These are phyloP conservation scores for Eufriesea mexicana DNA, from an alignment of 1,140 invertebrate genomes.

Conservation along the genomic window DNA sequence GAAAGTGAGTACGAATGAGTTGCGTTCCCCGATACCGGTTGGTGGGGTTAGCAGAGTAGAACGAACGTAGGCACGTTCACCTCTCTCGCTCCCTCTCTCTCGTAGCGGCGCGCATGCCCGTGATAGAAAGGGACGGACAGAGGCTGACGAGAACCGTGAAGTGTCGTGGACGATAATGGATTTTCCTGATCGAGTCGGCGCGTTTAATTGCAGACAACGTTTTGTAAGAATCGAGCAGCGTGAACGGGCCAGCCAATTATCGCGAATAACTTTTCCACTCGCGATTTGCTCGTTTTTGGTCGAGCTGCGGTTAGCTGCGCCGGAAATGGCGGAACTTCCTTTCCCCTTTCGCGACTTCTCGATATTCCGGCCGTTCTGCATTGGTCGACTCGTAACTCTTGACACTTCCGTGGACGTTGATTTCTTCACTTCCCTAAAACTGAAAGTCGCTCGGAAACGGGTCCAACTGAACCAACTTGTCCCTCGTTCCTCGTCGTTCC, in stretches of 20 bases:
- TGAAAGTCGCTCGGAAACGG: neutral
- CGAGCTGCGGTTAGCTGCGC: neutral
- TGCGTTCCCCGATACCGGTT: neutral
- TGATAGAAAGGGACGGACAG: neutral
- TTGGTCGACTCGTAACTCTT: neutral
- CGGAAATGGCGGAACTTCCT: neutral
- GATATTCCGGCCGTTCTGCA: neutral
- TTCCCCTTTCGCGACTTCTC: neutral
- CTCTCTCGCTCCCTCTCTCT: neutral
- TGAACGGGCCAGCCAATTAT: slow-evolving; percentile 13
- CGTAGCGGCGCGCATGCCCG: too few relatives aligned
- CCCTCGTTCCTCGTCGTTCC: too few relatives aligned
- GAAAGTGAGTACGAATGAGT: neutral
- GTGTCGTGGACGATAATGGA: slow-evolving; percentile 46
- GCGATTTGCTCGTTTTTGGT: neutral
- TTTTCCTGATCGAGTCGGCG: slow-evolving; percentile 22
- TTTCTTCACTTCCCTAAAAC: neutral
- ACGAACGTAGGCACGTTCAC: neutral
- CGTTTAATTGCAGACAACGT: slow-evolving; percentile 3
- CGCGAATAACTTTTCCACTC: too few relatives aligned
- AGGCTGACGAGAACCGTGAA: slow-evolving; percentile 19
- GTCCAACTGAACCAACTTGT: too few relatives aligned
- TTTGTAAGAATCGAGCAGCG: neutral
- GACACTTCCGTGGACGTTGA: neutral
- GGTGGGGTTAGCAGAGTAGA: too few relatives aligned